A percentile compares a stretch with the other conserved stretches of the same genome.
phyloP scores from a whole-genome alignment of 1,140 invertebrate species.

The Probaryconus sp. region DNA sequence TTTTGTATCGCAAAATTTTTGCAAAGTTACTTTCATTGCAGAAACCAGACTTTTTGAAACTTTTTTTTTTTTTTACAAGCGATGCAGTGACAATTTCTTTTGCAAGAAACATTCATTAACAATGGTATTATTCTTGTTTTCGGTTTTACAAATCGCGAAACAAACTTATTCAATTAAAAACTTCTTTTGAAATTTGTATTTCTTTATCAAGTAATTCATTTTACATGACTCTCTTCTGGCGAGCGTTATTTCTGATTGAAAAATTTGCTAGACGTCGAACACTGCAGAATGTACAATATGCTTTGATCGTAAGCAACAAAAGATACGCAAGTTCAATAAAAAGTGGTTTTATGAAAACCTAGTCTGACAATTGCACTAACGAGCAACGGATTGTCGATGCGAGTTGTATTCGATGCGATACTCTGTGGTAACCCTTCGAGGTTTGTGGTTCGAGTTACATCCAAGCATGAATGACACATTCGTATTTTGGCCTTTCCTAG shows the following conservation, averaged over 20 bases:
- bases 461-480: constrained; percentile 32
- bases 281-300: constrained; percentile 13
- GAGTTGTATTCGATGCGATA: constrained; percentile 25
- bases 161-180: constrained; percentile 12
- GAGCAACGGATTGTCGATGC: constrained; percentile 37
- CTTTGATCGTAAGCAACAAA: constrained; percentile 41
- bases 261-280: not conserved
- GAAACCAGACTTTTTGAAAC: too few relatives aligned
- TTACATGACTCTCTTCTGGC: constrained; percentile 20
- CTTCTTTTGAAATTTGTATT: constrained; percentile 20
- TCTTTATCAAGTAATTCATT: constrained; percentile 39
- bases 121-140: constrained; percentile 6
- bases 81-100: too few relatives aligned
- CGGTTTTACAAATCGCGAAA: constrained; percentile 19
- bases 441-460: constrained; percentile 46
- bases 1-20: too few relatives aligned
- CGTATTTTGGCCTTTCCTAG: constrained; percentile 11
- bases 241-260: constrained; percentile 30
- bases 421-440: constrained; percentile 42
- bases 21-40: too few relatives aligned
- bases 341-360: constrained; percentile 46
- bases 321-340: constrained; percentile 37
- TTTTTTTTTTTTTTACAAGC: too few relatives aligned
- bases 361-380: constrained; percentile 48
- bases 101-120: too few relatives aligned